Conservation (phyloP, 35 echinoderm and acorn worm genomes). For the Heliocidaris erythrogramma region DNA sequence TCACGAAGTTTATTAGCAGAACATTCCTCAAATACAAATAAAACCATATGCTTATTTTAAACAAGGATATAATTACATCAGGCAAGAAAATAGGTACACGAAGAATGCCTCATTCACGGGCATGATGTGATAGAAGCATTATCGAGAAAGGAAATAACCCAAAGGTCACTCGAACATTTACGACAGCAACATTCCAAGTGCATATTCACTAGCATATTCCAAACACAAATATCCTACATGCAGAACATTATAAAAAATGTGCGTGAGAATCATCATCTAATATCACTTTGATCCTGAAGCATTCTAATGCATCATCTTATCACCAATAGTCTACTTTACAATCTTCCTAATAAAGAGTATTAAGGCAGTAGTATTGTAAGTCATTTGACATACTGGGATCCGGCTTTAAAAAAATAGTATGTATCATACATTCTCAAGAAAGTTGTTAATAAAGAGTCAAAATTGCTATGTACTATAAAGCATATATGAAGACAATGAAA, state of each 20-base stretch:
- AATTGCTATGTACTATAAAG: too few relatives aligned
- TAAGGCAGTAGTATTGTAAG: too few relatives aligned
- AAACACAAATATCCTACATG: background rate
- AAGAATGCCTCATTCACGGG: background rate
- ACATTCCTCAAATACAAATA: too few relatives aligned
- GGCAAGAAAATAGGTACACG: background rate
- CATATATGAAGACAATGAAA: too few relatives aligned
- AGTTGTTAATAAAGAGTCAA: too few relatives aligned
- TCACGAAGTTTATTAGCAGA: too few relatives aligned
- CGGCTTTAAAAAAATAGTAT: too few relatives aligned
- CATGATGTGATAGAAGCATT: background rate
- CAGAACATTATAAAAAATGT: background rate
- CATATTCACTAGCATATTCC: background rate
- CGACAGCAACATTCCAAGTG: background rate
- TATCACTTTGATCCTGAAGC: background rate
- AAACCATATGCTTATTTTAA: background rate
- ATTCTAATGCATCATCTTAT: background rate
- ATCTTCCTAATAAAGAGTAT: too few relatives aligned
- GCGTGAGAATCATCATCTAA: background rate
- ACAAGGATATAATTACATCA: background rate
- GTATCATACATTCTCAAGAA: too few relatives aligned
- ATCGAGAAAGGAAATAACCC: background rate
- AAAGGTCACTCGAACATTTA: background rate
- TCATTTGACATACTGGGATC: too few relatives aligned
- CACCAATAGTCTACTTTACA: background rate